Evolutionary conservation across 2,888 invertebrate genomes (phyloP).

Genomic region (Nysson spinosus): DNA sequence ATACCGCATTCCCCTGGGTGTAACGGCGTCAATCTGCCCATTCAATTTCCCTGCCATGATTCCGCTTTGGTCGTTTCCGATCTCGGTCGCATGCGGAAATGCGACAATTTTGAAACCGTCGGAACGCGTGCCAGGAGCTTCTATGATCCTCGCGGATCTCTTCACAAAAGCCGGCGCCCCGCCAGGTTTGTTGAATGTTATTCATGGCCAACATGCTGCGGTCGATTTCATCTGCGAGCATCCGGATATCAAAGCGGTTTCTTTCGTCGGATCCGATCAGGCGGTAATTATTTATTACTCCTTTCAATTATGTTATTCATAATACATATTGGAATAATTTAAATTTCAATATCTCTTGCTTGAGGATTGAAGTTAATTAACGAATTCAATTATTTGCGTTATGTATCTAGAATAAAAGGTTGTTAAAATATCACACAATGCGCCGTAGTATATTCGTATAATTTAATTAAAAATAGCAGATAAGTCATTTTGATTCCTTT

Average conservation of each 20-base stretch:
- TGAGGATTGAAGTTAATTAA: too few species aligned
- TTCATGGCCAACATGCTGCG: slow-evolving; percentile 96
- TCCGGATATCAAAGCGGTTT: slow-evolving; percentile 96
- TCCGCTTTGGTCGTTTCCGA: slow-evolving; percentile 96
- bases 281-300: slow-evolving; percentile 82
- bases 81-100: slow-evolving; percentile 94
- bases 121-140: slow-evolving; percentile 98
- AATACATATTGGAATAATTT: too few species aligned
- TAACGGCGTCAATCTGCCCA: slow-evolving; percentile 96
- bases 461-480: too few species aligned
- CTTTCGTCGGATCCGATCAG: slow-evolving; percentile 98
- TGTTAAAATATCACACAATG: too few species aligned
- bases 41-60: slow-evolving; percentile 99
- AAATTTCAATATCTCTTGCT: too few species aligned
- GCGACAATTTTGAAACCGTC: slow-evolving; percentile 97
- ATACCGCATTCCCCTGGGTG: slow-evolving; percentile 94
- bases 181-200: slow-evolving; percentile 96
- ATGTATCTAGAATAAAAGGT: too few species aligned
- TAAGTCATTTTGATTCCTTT: too few species aligned
- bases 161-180: slow-evolving; percentile 96
- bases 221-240: slow-evolving; percentile 99
- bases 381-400: too few species aligned
- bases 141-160: slow-evolving; percentile 95
- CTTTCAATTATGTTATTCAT: too few species aligned
- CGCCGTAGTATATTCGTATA: too few species aligned